phyloP scores from a whole-genome alignment of 1,140 invertebrate species.

The Trissolcus basalis region DNA sequence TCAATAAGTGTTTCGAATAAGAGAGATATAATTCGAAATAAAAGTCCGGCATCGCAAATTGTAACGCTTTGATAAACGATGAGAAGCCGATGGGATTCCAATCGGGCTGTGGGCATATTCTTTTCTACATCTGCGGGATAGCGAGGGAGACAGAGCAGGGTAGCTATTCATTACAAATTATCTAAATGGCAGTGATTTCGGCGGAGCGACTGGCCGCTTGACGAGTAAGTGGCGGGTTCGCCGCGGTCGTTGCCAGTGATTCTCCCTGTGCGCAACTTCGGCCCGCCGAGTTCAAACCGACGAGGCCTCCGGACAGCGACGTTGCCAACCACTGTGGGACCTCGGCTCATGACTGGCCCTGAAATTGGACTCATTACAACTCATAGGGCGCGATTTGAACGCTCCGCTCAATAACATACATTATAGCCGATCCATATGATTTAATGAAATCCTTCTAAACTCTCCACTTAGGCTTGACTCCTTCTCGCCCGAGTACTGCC shows the following conservation, averaged over 20 bases:
- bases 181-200: slow-evolving; percentile 77
- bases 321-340: slow-evolving; percentile 70
- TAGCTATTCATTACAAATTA: slow-evolving; percentile 78
- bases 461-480: slow-evolving; percentile 75
- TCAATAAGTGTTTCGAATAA: slow-evolving; percentile 48
- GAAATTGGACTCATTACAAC: slow-evolving; percentile 78
- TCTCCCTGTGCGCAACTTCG: slow-evolving; percentile 34
- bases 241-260: slow-evolving; percentile 65
- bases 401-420: slow-evolving; percentile 76
- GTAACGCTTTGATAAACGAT: slow-evolving; percentile 47
- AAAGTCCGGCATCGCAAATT: slow-evolving; percentile 26
- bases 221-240: slow-evolving; percentile 77
- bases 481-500: slow-evolving; percentile 61
- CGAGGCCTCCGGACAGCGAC: background rate
- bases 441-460: slow-evolving; percentile 78
- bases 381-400: slow-evolving; percentile 77
- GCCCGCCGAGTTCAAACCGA: slow-evolving; percentile 5
- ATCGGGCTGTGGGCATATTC: slow-evolving; percentile 39
- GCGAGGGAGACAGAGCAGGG: slow-evolving; percentile 59
- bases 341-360: slow-evolving; percentile 73
- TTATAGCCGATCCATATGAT: slow-evolving; percentile 77
- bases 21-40: slow-evolving; percentile 46
- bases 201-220: slow-evolving; percentile 74
- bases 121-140: slow-evolving; percentile 58
- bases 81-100: slow-evolving; percentile 37